Base-by-base conservation (phyloP, 2,113 vertebrate genomes). In the Potamarius usumacintae region DNA sequence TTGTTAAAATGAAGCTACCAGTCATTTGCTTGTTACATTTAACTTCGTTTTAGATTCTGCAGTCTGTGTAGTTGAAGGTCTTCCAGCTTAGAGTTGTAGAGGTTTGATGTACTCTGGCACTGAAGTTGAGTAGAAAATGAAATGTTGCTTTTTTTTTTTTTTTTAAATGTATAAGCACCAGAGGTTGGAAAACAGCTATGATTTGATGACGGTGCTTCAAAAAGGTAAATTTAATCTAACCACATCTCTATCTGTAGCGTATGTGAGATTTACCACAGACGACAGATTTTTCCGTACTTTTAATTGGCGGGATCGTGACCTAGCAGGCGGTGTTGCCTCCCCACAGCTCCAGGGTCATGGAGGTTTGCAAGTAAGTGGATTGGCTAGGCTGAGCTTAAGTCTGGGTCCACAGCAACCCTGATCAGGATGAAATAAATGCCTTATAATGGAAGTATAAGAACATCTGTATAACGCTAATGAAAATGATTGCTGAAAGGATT, bases 81-180 rank as follows among this genome's bases (percentile, higher is more conserved):
- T 88, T 83, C 78, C 58, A 82, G 48, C 82, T 84, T 65, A 60
- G 18, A 52, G 22, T 20, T 17, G 42, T 78, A 58, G 22, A 82
- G 62, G 67, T 81, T 7, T 65, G 30, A 84, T n/a, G 57, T 53
- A 30, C 14, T 62, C 83, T 83, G 71, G 20, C 79, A 58, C 82
- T 89, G 27, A 42, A 55, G 20, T 65, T 25, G 82, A 89, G 82
- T 27, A 77, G 74, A 86, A 79, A 50, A 78, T 25, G 0, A 57
- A 2, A 52, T 48, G 74, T 27, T 55, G 48, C 20, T 82, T 50
- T 34, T 30, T 5, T 27, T 7, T 77, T 67, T 83, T 86, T 78
- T 53, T 71, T n/a, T n/a, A n/a, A n/a, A 69, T 15, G 71, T 88
- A 82, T 22, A 48, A 58, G 17, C 57, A 52, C 62, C 52, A 83